phyloP scores from a whole-genome alignment of 2,888 invertebrate genomes.

The Panzeria rudis region DNA sequence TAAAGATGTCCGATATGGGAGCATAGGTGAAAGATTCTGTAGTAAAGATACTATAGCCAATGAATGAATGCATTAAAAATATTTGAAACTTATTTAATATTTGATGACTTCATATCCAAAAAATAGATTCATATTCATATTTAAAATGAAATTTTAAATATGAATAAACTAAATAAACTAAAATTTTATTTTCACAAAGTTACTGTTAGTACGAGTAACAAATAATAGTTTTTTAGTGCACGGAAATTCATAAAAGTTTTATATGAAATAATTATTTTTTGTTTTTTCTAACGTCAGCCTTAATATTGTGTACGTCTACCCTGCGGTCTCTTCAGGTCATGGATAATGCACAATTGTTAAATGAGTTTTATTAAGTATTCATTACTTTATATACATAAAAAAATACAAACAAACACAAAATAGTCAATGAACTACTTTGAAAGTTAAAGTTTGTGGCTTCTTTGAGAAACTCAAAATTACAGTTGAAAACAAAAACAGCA shows the following conservation, averaged over 20 bases:
- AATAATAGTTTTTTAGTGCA: no score
- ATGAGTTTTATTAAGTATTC: constrained; percentile 25
- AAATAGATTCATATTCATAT: no score
- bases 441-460: constrained; percentile 72
- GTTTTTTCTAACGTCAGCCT: constrained; percentile 13
- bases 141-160: no score
- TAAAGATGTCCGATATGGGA: no score
- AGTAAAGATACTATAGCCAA: no score
- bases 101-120: no score
- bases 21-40: no score
- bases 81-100: no score
- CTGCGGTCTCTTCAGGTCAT: constrained; percentile 55
- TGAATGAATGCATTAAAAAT: no score
- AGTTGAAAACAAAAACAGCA: constrained; percentile 24
- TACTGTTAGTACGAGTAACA: no score
- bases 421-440: constrained; percentile 73
- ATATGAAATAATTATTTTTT: not conserved
- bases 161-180: no score
- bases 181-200: no score
- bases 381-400: constrained; percentile 12
- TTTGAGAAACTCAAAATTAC: constrained; percentile 25
- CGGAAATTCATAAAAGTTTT: not conserved
- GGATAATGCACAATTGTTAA: constrained; percentile 55
- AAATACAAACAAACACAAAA: not conserved
- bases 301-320: not conserved